phyloP scores from a whole-genome alignment of 2,113 vertebrate species.

The Terrapene triunguis region DNA sequence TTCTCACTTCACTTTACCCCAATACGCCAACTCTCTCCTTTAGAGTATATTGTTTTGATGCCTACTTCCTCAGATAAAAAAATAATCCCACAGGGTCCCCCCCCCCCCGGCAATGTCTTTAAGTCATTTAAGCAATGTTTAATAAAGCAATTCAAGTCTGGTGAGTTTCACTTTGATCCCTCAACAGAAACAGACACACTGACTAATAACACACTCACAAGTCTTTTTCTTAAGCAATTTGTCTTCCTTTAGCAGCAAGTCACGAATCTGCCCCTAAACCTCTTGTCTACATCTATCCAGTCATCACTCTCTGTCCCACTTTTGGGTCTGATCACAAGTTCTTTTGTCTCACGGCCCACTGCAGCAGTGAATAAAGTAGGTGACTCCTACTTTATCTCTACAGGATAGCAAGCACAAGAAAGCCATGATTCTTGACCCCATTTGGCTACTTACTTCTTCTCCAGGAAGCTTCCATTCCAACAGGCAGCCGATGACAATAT shows the following conservation, averaged over 20 bases:
- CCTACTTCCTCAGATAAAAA: background rate
- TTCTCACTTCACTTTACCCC: background rate
- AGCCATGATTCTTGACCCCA: background rate
- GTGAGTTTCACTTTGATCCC: background rate
- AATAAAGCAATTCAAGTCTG: background rate
- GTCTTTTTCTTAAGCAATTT: background rate
- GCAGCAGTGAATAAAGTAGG: background rate
- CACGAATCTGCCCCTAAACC: background rate
- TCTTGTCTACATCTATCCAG: background rate
- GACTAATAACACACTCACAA: background rate
- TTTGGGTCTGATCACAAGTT: background rate
- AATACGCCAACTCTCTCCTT: background rate
- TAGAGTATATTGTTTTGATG: background rate
- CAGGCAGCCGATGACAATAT: slow-evolving; percentile 95
- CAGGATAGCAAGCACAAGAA: background rate
- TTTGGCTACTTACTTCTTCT: slow-evolving; percentile 90
- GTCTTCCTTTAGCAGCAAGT: background rate
- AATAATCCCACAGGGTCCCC: background rate
- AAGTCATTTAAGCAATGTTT: background rate
- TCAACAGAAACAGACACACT: background rate
- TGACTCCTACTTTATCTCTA: background rate
- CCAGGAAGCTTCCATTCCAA: slow-evolving; percentile 98
- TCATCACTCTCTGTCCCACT: background rate
- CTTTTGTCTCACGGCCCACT: background rate
- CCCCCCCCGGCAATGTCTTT: background rate